These are phyloP conservation scores for Lytechinus variegatus DNA, from an alignment of 35 echinoderm and acorn worm species.

Conservation along the genomic window DNA sequence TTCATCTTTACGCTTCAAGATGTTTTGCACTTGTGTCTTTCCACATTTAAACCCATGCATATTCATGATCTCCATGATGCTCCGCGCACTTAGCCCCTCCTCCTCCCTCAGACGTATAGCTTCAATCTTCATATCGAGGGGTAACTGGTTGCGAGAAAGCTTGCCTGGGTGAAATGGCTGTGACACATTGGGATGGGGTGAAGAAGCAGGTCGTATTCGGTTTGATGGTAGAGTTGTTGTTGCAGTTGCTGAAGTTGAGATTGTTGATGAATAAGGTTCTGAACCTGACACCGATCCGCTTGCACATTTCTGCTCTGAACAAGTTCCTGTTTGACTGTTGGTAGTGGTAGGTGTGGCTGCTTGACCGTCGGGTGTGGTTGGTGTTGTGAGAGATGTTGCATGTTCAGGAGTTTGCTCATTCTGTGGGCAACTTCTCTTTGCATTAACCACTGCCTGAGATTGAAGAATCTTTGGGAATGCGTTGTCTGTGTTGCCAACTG, in stretches of 20 bases:
- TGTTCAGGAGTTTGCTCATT: background rate
- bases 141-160: constrained; percentile 30
- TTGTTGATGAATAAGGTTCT: background rate
- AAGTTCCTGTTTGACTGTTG: no score
- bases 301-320: background rate
- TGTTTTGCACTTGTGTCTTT: constrained; percentile 57
- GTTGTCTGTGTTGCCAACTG: background rate
- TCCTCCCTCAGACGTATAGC: constrained; percentile 38
- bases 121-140: constrained; percentile 55
- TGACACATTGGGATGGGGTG: background rate
- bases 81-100: constrained; percentile 14
- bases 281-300: background rate
- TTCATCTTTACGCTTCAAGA: constrained; percentile 34
- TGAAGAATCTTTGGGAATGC: background rate
- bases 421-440: background rate
- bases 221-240: background rate
- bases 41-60: constrained; percentile 7
- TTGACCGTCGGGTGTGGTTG: background rate
- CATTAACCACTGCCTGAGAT: background rate
- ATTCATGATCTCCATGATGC: constrained; percentile 4
- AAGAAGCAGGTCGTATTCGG: background rate
- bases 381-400: background rate
- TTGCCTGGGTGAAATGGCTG: background rate
- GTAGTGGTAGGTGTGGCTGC: background rate
- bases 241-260: background rate